phyloP scores from a whole-genome alignment of 2,113 vertebrate genomes.

The Coptodon rendalli region DNA sequence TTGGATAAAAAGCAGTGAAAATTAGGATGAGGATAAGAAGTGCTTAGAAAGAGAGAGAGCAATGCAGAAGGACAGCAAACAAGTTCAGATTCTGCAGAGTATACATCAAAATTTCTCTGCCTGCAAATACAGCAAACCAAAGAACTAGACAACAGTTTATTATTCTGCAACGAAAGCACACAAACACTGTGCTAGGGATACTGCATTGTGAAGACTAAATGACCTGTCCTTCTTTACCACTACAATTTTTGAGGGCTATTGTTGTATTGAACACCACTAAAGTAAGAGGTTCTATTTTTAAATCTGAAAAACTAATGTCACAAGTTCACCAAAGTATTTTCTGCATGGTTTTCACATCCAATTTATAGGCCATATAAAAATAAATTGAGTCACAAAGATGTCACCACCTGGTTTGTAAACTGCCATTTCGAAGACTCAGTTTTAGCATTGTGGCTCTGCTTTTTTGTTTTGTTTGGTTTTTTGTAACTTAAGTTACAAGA shows the following conservation, averaged over 20 bases:
- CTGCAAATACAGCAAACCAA: neutral
- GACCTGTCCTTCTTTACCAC: neutral
- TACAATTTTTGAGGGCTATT: neutral
- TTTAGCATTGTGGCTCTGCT: neutral
- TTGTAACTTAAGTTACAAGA: neutral
- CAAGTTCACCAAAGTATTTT: neutral
- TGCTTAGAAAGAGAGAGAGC: neutral
- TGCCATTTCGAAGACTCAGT: accelerated
- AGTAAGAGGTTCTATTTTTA: neutral
- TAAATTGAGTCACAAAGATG: neutral
- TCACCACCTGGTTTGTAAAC: neutral
- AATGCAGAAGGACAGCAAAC: neutral
- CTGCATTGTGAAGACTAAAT: neutral
- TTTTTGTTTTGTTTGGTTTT: neutral
- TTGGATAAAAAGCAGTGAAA: neutral
- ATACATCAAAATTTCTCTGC: neutral
- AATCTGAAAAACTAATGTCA: neutral
- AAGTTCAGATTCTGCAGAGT: neutral
- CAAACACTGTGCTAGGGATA: neutral
- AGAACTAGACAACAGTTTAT: neutral
- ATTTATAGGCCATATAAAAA: neutral
- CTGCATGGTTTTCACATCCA: neutral
- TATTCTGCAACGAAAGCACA: neutral
- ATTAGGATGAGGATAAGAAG: neutral
- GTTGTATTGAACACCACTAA: neutral